These are phyloP conservation scores for Pluvialis apricaria DNA, from an alignment of 2,113 vertebrate species.

Conservation along the genomic window DNA sequence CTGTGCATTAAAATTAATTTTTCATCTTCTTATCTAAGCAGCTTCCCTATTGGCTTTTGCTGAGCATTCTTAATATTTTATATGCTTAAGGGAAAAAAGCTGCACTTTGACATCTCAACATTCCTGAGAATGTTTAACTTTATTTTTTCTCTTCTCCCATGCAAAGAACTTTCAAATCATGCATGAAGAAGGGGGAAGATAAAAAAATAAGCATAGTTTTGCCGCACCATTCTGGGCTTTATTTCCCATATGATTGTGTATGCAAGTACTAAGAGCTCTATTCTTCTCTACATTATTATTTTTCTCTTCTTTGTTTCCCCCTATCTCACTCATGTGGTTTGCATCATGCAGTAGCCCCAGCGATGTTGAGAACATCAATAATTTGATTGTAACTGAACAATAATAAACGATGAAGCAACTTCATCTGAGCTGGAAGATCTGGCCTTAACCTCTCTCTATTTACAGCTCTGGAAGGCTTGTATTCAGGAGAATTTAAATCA, in stretches of 20 bases:
- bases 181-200: not conserved
- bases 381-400: slow-evolving; percentile 29
- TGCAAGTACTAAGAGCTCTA: not conserved
- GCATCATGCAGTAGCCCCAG: not conserved
- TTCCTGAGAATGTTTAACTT: slow-evolving; percentile 52
- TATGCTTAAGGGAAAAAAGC: slow-evolving; percentile 65
- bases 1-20: slow-evolving; percentile 77
- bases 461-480: not conserved
- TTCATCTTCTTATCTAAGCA: slow-evolving; percentile 73
- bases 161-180: slow-evolving; percentile 26
- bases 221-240: not conserved
- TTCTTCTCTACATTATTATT: slow-evolving; percentile 25
- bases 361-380: slow-evolving; percentile 1
- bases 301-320: slow-evolving; percentile 37
- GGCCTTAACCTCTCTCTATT: slow-evolving; percentile 49
- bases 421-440: slow-evolving; percentile 33
- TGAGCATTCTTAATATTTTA: slow-evolving; percentile 74
- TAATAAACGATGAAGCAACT: slow-evolving; percentile 24
- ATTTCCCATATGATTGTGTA: not conserved
- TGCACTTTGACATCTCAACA: slow-evolving; percentile 66
- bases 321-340: slow-evolving; percentile 14
- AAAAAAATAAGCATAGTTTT: not conserved
- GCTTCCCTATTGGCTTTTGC: slow-evolving; percentile 68
- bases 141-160: not conserved
- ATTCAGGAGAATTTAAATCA: slow-evolving; percentile 51